Evolutionary conservation across 2,797 vertebrate species (phyloP).

Genomic region (Micromesistius poutassou): DNA sequence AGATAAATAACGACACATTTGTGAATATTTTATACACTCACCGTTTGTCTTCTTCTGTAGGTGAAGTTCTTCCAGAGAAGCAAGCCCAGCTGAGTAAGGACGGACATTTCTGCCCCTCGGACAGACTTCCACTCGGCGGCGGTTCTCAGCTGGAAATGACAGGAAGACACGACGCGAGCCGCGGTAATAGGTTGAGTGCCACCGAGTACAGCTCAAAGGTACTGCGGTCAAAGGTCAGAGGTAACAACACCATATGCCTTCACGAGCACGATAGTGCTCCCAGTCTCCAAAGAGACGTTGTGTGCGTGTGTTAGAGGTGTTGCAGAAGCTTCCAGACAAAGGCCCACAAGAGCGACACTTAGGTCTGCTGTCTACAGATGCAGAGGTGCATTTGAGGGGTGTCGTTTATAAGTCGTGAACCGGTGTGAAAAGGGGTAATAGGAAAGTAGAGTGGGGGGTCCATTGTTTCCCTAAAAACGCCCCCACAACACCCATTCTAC

Average conservation of each 20-base stretch:
- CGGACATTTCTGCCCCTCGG: constrained; percentile 77
- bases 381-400: not conserved
- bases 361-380: not conserved
- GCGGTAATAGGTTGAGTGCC: not conserved
- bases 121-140: constrained; percentile 16
- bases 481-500: not conserved
- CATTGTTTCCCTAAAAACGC: not conserved
- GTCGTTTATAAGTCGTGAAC: not conserved
- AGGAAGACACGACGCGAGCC: not conserved
- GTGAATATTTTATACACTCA: constrained; percentile 59
- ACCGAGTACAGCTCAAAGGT: constrained; percentile 64
- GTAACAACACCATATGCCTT: not conserved
- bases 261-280: not conserved
- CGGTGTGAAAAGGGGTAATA: not conserved
- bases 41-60: constrained; percentile 88
- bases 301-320: not conserved
- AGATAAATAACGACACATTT: not conserved
- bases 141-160: constrained; percentile 35
- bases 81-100: constrained; percentile 86
- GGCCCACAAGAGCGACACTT: not conserved
- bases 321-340: not conserved
- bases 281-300: not conserved
- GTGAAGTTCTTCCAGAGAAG: constrained; percentile 98
- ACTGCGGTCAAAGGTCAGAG: constrained; percentile 60
- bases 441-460: not conserved